Evolutionary conservation across 1,140 invertebrate genomes (phyloP).

Genomic region (Drosophila biarmipes): DNA sequence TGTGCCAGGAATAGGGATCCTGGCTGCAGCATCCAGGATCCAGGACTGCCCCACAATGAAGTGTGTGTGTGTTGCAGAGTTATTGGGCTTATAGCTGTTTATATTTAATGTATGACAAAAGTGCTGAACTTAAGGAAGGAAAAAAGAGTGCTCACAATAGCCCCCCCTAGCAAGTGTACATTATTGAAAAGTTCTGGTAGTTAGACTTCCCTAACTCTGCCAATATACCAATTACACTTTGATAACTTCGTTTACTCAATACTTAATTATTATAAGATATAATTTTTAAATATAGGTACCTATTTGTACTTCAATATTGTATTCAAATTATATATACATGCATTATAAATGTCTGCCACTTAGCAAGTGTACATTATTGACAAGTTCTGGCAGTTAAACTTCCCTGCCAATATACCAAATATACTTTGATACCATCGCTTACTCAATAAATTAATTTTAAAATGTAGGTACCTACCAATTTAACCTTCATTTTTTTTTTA

Average conservation of each 20-base stretch:
- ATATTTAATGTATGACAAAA: constrained; percentile 69
- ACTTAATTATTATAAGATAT: too few species aligned
- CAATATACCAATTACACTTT: background rate
- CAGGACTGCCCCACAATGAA: constrained; percentile 12
- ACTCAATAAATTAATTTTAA: too few species aligned
- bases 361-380: background rate
- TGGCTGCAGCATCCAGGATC: constrained; percentile 4
- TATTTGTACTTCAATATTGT: too few species aligned
- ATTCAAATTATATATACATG: too few species aligned
- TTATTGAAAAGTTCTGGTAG: background rate
- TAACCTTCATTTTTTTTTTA: too few species aligned
- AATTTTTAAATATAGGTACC: too few species aligned
- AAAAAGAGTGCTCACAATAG: constrained; percentile 2
- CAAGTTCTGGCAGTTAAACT: background rate
- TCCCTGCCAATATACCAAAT: background rate
- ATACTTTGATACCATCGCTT: background rate
- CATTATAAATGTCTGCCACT: too few species aligned
- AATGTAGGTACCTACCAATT: too few species aligned
- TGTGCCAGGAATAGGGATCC: constrained; percentile 51
- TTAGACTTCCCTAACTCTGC: background rate
- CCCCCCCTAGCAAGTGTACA: background rate
- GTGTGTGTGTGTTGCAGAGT: constrained; percentile 53
- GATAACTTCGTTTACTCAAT: background rate
- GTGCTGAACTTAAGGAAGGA: constrained; percentile 17
- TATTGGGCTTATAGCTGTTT: constrained; percentile 70